Conservation (phyloP, 2,797 vertebrate genomes). For the Silurus lanzhouensis region DNA sequence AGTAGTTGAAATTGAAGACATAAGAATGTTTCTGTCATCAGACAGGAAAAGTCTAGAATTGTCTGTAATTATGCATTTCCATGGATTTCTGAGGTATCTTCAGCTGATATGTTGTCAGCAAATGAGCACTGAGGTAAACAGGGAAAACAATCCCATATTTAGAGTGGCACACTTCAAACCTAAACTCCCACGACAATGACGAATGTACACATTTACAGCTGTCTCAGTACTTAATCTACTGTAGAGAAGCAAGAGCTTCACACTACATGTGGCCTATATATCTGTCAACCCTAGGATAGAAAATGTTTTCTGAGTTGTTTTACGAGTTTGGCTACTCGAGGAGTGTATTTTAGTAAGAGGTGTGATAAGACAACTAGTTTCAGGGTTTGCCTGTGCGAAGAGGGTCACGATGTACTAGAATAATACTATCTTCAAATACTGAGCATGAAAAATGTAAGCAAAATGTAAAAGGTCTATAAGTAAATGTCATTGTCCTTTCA, state of each 20-base stretch:
- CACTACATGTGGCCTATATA: neutral
- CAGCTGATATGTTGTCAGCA: neutral
- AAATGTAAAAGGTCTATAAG: neutral
- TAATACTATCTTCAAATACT: neutral
- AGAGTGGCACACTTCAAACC: neutral
- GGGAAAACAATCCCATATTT: neutral
- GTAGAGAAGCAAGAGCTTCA: neutral
- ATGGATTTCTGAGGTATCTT: too few species aligned
- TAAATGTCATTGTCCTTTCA: neutral
- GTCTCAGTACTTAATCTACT: neutral
- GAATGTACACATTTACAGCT: neutral
- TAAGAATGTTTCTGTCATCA: neutral
- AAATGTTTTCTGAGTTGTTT: neutral
- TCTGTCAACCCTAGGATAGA: neutral
- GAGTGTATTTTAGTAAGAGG: neutral
- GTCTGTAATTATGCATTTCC: too few species aligned
- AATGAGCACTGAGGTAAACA: neutral
- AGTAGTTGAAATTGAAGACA: neutral
- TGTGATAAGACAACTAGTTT: neutral
- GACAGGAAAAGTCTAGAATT: neutral
- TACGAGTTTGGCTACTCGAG: constrained; percentile 9
- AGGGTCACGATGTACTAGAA: neutral
- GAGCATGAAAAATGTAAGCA: neutral
- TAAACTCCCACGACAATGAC: neutral
- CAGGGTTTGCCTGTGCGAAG: neutral